Conservation (phyloP, 2,888 invertebrate species). For the Ethmia dodecea region DNA sequence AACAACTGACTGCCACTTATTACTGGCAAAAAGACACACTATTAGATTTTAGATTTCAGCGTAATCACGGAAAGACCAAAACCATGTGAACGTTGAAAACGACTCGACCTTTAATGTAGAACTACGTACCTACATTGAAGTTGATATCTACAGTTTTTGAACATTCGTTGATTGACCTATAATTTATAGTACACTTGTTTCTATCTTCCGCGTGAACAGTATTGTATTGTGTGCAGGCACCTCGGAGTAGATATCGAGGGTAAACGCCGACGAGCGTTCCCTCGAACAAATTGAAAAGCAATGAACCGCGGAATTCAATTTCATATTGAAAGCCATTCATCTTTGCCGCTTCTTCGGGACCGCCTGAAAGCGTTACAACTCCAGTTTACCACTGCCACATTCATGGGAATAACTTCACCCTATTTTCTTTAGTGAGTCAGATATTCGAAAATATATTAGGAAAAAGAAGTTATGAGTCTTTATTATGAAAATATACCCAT, state of each 20-base stretch:
- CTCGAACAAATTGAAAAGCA: slow-evolving; percentile 79
- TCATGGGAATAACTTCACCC: slow-evolving; percentile 57
- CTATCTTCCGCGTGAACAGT: slow-evolving; percentile 5
- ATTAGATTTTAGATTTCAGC: too few species aligned
- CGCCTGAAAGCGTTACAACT: slow-evolving; percentile 69
- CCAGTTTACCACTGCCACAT: slow-evolving; percentile 63
- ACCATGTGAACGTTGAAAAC: too few species aligned
- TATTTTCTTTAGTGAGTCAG: too few species aligned
- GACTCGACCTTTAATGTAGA: too few species aligned
- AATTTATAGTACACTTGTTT: slow-evolving; percentile 1
- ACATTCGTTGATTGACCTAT: background rate
- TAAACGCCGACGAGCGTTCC: slow-evolving; percentile 66
- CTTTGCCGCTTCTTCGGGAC: slow-evolving; percentile 71
- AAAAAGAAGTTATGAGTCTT: too few species aligned
- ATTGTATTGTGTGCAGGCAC: slow-evolving; percentile 29
- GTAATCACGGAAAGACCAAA: too few species aligned
- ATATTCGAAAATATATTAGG: too few species aligned
- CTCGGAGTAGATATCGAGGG: slow-evolving; percentile 51
- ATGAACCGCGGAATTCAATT: slow-evolving; percentile 84
- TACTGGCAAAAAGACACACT: too few species aligned
- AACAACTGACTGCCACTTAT: too few species aligned
- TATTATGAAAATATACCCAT: too few species aligned
- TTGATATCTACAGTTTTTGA: too few species aligned
- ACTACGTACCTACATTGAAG: too few species aligned
- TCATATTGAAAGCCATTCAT: slow-evolving; percentile 81